A percentile compares a stretch with the other conserved stretches of the same genome.
phyloP scores from a whole-genome alignment of 37 sponge, comb jelly and placozoan genomes.

The Amphimedon queenslandica region DNA sequence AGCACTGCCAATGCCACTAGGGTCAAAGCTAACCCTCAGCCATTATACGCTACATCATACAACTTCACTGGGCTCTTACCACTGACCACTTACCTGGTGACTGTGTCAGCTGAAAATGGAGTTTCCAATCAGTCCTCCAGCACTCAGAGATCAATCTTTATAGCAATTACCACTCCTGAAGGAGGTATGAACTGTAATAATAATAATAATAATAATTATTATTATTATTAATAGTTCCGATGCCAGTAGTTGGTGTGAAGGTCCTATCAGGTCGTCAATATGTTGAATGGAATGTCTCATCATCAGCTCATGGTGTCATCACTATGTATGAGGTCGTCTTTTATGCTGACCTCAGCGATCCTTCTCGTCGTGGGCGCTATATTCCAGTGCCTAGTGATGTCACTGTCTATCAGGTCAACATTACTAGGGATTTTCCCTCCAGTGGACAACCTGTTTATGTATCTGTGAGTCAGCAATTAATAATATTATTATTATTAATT shows the following conservation, averaged over 20 bases:
- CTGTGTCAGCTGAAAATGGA: background rate
- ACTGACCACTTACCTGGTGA: background rate
- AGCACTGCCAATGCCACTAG: background rate
- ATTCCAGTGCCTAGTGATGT: background rate
- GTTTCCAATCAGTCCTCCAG: background rate
- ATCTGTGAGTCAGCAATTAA: background rate
- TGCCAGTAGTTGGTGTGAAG: background rate
- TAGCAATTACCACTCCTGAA: background rate
- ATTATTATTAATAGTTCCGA: background rate
- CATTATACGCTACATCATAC: background rate
- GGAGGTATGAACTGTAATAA: too few relatives aligned
- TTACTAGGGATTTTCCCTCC: background rate
- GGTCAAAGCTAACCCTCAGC: background rate
- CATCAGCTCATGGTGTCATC: background rate
- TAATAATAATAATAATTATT: too few relatives aligned
- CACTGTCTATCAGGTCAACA: background rate
- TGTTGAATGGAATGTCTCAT: background rate
- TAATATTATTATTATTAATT: background rate
- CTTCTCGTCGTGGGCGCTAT: too few relatives aligned
- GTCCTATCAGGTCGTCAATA: background rate
- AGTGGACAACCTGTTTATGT: constrained; percentile 9
- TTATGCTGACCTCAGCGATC: background rate
- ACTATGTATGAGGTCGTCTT: background rate
- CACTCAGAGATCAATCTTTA: background rate
- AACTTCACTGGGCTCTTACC: background rate